Evolutionary conservation across 23 tunicate genomes (phyloP), one percentile per base, ranked within the genome.

Genomic region (Phallusia fumigata): DNA sequence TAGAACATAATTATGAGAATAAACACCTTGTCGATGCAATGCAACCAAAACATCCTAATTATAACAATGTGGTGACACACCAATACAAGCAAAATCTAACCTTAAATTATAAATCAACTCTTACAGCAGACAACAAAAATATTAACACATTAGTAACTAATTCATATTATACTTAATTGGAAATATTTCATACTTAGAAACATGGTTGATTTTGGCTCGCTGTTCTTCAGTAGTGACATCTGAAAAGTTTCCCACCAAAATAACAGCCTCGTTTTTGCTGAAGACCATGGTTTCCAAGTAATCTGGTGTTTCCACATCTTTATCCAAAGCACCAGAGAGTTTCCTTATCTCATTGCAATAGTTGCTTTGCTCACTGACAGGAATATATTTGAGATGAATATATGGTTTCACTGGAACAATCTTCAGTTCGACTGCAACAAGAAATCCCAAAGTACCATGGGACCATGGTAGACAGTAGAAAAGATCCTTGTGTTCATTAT

Each of bases 381-480:
- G 87, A 10, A 83, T 73, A 40, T 91, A 91, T 31, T 69, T 85
- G 88, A 91, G 33, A 45, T 91, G 96, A 30, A 91, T 84, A 74
- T 77, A 91, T 0, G 96, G 96, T 45, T 91, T 91, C 10, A 91
- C 88, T 44, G 77, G 65, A 0, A 91, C 80, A 32, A 91, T 86
- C 30, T 74, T 91, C 28, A 91, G 74, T 79, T 91, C 90, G 21
- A 91, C 19, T 33, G 96, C 96, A 52, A 91, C 96, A 21, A 91
- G 77, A 52, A 91, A 91, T 18, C 96, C 96, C 32, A 91, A 77
- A 30, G 96, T 82, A 18, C 96, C 96, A 79, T 91, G 96, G 18
- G 96, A 91, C 96, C 96, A 91, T 13, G 96, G 96, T 31, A 91
- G 74, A 45, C 87, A 86, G 22, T 86, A 73, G 51, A 91, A 91